phyloP scores from a whole-genome alignment of 2,113 vertebrate species.

The Puntigrus tetrazona region DNA sequence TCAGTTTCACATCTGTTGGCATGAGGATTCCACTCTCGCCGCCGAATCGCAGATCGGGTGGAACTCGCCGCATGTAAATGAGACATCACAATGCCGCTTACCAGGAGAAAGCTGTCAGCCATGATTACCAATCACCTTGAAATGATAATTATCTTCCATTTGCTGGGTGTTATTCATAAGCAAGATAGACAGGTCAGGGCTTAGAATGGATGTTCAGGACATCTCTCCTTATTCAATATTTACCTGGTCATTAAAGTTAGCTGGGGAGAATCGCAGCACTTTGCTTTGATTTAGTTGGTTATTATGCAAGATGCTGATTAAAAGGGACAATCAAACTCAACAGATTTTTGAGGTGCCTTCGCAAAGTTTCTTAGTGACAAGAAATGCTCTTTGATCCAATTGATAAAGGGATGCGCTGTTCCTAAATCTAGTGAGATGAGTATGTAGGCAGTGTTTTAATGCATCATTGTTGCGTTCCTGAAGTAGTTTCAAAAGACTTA shows the following conservation, averaged over 20 bases:
- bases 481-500: not conserved
- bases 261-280: conserved; percentile 3
- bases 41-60: not conserved
- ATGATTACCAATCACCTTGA: conserved; percentile 48
- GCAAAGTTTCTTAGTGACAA: conserved; percentile 9
- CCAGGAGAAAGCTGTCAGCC: conserved; percentile 31
- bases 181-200: conserved; percentile 44
- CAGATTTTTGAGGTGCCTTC: not conserved
- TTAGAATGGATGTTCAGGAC: conserved; percentile 33
- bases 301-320: conserved; percentile 29
- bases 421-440: not conserved
- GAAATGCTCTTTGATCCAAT: not conserved
- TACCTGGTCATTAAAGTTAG: conserved; percentile 41
- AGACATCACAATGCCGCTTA: conserved; percentile 39
- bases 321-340: not conserved
- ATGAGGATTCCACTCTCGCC: conserved; percentile 1
- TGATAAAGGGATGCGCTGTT: not conserved
- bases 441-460: not conserved
- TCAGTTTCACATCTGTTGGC: conserved; percentile 16
- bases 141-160: conserved; percentile 54
- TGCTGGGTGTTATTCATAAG: conserved; percentile 28
- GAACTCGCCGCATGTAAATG: conserved; percentile 28
- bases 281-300: conserved; percentile 33
- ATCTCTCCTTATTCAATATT: conserved; percentile 36
- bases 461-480: not conserved